These are phyloP conservation scores for Sinonovacula constricta DNA, from an alignment of 1,140 invertebrate genomes.

Conservation along the genomic window DNA sequence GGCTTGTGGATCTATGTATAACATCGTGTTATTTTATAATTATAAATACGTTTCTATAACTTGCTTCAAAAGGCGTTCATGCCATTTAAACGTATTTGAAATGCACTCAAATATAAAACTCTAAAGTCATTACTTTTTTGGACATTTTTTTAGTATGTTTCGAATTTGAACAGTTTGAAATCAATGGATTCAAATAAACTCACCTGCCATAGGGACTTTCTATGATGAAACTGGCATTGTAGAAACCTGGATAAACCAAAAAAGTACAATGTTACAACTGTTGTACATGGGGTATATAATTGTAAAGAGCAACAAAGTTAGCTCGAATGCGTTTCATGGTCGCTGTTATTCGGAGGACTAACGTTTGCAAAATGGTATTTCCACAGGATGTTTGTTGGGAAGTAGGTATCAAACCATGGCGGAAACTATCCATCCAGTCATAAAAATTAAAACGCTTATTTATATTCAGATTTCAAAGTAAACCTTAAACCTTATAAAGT, in stretches of 20 bases:
- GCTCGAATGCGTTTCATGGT: too few species aligned
- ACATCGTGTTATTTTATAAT: neutral
- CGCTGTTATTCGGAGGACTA: too few species aligned
- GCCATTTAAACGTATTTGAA: neutral
- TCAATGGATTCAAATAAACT: slow-evolving; percentile 12
- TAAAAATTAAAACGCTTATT: too few species aligned
- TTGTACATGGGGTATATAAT: too few species aligned
- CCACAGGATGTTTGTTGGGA: too few species aligned
- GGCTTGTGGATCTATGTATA: neutral
- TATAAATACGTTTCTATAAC: neutral
- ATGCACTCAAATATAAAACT: neutral
- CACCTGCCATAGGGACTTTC: slow-evolving; percentile 61
- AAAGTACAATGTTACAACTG: too few species aligned
- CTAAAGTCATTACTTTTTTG: neutral
- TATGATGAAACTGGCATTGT: slow-evolving; percentile 60
- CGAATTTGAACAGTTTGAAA: neutral
- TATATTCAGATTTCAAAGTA: too few species aligned
- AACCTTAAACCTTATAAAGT: too few species aligned
- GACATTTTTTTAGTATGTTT: neutral
- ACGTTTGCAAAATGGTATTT: too few species aligned
- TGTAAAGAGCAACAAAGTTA: too few species aligned
- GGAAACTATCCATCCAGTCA: too few species aligned
- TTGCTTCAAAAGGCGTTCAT: neutral
- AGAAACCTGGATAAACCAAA: slow-evolving; percentile 37
- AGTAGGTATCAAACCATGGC: too few species aligned